Conservation (phyloP, 2,113 vertebrate genomes). For the Motacilla tschutschensis region DNA sequence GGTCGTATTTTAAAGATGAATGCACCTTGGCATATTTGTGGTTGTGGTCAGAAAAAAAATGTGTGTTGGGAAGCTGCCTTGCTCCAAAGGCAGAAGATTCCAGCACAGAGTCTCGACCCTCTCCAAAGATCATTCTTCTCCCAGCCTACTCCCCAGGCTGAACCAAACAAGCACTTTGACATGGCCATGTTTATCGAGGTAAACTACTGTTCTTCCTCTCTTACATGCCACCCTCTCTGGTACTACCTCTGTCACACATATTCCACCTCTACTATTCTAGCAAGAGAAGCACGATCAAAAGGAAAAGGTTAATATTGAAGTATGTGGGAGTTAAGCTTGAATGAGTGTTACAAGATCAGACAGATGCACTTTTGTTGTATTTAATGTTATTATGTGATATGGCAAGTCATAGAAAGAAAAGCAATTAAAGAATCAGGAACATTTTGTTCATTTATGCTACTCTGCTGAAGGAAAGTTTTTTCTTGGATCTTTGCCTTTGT, state of each 20-base stretch:
- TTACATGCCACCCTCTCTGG: background rate
- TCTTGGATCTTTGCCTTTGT: slow-evolving; percentile 20
- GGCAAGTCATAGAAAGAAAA: slow-evolving; percentile 23
- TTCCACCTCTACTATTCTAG: background rate
- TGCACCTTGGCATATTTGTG: background rate
- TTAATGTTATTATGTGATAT: background rate
- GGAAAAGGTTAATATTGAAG: background rate
- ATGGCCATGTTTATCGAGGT: background rate
- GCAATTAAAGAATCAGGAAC: slow-evolving; percentile 41
- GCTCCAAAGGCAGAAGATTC: background rate
- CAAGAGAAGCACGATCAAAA: background rate
- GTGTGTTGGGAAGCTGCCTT: background rate
- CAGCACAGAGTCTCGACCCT: background rate
- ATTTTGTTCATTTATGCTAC: slow-evolving; percentile 37
- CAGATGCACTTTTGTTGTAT: slow-evolving; percentile 26
- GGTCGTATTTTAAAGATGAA: background rate
- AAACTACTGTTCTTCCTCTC: background rate
- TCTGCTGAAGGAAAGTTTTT: slow-evolving; percentile 11
- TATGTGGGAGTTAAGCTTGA: background rate
- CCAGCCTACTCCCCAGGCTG: background rate
- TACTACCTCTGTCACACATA: background rate
- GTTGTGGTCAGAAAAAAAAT: background rate
- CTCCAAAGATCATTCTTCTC: background rate
- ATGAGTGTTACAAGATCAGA: slow-evolving; percentile 5
- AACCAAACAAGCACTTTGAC: background rate